These are phyloP conservation scores for Pseudobourletiella spinata DNA, from an alignment of 1,140 invertebrate genomes.

Conservation along the genomic window DNA sequence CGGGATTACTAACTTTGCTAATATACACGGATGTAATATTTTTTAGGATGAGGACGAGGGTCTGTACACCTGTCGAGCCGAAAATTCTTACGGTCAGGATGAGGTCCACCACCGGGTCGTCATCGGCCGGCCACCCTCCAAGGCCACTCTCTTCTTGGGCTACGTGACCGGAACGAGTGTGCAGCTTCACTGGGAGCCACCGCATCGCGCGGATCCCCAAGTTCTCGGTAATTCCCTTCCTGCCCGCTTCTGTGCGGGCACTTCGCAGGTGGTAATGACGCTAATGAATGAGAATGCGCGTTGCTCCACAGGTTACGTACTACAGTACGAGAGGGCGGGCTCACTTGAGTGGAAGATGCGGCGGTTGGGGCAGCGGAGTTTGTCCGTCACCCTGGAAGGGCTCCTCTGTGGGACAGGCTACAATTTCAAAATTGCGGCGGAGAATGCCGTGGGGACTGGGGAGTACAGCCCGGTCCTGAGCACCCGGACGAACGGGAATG, in stretches of 20 bases:
- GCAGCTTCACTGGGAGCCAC: conserved; percentile 27
- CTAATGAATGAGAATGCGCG: neutral
- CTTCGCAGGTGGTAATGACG: too few relatives aligned
- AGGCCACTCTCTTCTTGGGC: conserved; percentile 22
- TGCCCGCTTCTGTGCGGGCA: too few relatives aligned
- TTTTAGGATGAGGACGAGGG: conserved; percentile 41
- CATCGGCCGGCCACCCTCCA: conserved; percentile 35
- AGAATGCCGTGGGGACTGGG: conserved; percentile 22
- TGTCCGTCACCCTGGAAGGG: conserved; percentile 58
- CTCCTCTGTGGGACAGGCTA: conserved; percentile 66
- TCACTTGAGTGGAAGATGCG: conserved; percentile 11
- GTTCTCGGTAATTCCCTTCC: too few relatives aligned
- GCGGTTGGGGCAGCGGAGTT: conserved; percentile 43
- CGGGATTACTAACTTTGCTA: neutral
- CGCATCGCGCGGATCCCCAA: conserved; percentile 18
- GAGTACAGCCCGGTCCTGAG: conserved; percentile 1
- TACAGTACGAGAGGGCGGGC: conserved; percentile 5
- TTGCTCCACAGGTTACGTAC: conserved; percentile 14
- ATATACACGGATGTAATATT: neutral
- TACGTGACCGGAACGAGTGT: conserved; percentile 23
- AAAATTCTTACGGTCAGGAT: conserved; percentile 42
- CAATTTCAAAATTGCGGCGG: conserved; percentile 37
- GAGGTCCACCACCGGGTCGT: conserved; percentile 41
- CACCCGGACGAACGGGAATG: conserved; percentile 21
- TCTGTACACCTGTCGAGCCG: conserved; percentile 42